Percentiles rank a stretch among this genome's conserved stretches.
Conservation (phyloP, 2,113 vertebrate genomes). For the Cygnus atratus region DNA sequence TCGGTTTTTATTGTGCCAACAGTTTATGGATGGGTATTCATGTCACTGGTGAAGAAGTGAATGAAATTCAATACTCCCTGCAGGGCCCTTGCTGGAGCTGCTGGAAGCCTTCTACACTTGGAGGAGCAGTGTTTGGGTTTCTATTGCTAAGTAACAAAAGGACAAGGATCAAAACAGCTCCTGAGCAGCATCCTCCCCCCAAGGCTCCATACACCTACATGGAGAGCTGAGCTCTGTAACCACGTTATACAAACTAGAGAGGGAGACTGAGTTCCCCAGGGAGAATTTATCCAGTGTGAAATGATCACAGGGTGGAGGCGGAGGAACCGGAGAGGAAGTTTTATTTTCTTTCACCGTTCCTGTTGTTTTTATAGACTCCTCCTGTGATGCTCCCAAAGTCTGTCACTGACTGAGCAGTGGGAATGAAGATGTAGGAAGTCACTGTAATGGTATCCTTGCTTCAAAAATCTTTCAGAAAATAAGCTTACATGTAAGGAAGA, state of each 20-base stretch:
- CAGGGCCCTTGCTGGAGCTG: not conserved
- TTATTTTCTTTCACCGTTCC: not conserved
- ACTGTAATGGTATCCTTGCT: not conserved
- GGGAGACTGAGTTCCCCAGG: not conserved
- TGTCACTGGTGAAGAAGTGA: not conserved
- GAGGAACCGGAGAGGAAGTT: not conserved
- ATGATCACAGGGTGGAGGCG: not conserved
- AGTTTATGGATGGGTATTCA: not conserved
- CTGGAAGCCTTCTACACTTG: not conserved
- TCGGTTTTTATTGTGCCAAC: not conserved
- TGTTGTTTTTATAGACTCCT: not conserved
- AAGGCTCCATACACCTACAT: not conserved
- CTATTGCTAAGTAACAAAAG: constrained; percentile 4
- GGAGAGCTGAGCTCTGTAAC: not conserved
- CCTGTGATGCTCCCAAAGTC: not conserved
- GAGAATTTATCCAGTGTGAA: not conserved
- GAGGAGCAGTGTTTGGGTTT: constrained; percentile 13
- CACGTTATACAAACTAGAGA: not conserved
- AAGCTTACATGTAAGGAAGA: not conserved
- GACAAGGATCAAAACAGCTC: not conserved
- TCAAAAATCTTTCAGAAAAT: not conserved
- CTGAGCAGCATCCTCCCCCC: not conserved
- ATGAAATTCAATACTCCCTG: constrained; percentile 19
- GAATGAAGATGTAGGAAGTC: not conserved
- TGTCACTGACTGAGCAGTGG: not conserved